phyloP scores from a whole-genome alignment of 1,140 invertebrate species.

The Sinella curviseta region DNA sequence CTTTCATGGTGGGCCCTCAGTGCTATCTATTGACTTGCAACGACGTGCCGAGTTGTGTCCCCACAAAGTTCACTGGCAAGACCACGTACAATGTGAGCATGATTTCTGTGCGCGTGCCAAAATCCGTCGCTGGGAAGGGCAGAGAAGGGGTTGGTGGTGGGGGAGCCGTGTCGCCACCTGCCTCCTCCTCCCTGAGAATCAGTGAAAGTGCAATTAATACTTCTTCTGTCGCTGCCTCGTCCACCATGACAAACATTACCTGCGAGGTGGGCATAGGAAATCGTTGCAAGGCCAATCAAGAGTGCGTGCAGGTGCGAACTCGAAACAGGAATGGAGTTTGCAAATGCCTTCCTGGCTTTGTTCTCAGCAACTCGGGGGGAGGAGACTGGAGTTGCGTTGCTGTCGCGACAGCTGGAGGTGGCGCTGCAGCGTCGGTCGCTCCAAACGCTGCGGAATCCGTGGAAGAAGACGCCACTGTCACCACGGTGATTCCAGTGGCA shows the following conservation, averaged over 20 bases:
- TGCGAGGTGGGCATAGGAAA: constrained; percentile 52
- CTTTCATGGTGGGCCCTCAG: constrained; percentile 70
- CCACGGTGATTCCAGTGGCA: background rate
- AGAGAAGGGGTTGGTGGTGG: too few species aligned
- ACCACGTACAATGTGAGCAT: constrained; percentile 66
- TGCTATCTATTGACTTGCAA: constrained; percentile 61
- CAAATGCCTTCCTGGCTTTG: constrained; percentile 64
- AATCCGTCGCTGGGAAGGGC: background rate
- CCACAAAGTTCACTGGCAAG: constrained; percentile 57
- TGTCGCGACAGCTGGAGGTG: background rate
- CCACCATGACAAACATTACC: constrained; percentile 17
- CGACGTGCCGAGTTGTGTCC: constrained; percentile 49
- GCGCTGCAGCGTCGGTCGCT: constrained; percentile 16
- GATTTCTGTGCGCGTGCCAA: constrained; percentile 65
- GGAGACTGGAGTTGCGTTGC: constrained; percentile 8
- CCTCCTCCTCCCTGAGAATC: too few species aligned
- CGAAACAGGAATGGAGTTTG: constrained; percentile 65
- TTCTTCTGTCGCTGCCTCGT: too few species aligned
- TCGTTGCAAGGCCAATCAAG: constrained; percentile 52
- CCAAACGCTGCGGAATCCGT: background rate
- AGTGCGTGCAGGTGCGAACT: constrained; percentile 51
- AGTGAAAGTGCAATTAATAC: background rate
- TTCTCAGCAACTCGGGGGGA: constrained; percentile 60
- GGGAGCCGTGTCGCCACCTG: too few species aligned
- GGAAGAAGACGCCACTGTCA: background rate